Base-by-base conservation (phyloP, 2,113 vertebrate genomes). In the Paradoxurus hermaphroditus region DNA sequence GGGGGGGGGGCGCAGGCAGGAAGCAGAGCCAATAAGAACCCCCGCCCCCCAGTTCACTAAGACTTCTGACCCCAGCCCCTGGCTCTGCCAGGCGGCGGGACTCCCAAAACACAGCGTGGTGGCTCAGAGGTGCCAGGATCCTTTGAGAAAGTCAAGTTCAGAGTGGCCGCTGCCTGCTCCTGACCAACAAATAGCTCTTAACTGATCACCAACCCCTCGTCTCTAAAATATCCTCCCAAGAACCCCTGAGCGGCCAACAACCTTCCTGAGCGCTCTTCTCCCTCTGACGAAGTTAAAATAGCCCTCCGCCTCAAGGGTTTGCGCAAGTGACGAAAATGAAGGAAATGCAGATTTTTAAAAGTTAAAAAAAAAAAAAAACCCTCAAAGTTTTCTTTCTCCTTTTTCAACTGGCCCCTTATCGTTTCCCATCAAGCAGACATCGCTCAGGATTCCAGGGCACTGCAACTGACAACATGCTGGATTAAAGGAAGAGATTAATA, bases 101-200 rank as follows among this genome's bases (percentile, higher is more conserved):
- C 75, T 92, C 85, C 84, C 75, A 18, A 19, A 84, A 92, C 88
- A 73, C 86, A 87, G 87, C 56, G 34, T 13, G 13, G 49, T 81
- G 92, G 59, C 72, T 96, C 75, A 94, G 70, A 85, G 41, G 83
- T 86, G 72, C 72, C 95, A 86, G 73, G 46, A 51, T 95, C 39
- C 77, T 84, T 36, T 77, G 91, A 92, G 94, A 97, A 97, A 94
- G 82, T 95, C 93, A 95, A 95, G 94, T 94, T 94, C 89, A 82
- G 39, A 77, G 70, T 44, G 41, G 36, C 68, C 49, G 51, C 87
- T 92, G 85, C 63, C 72, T 36, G 78, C 59, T 51, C 13, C 31
- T 62, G 79, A 82, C 88, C 93, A 65, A 1, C 91, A 65, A 1
- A 63, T 23, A 83, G 39, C 46, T 90, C 88, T 62, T 85, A 65